phyloP scores from a whole-genome alignment of 2,113 vertebrate species.

The Equus quagga region DNA sequence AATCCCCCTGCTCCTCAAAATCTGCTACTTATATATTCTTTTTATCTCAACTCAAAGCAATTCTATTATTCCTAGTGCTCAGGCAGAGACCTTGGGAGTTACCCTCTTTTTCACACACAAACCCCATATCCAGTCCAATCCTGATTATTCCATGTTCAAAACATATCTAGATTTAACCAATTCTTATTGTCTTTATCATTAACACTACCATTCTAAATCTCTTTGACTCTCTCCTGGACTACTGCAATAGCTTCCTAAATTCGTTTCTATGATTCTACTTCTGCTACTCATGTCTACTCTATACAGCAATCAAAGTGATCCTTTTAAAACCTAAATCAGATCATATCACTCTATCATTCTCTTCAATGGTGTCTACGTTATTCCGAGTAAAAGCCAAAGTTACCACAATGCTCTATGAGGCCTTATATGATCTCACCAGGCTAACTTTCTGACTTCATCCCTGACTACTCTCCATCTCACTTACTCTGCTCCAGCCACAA shows the following conservation, averaged over 20 bases:
- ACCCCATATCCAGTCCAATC: background rate
- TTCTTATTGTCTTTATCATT: background rate
- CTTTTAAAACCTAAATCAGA: slow-evolving; percentile 22
- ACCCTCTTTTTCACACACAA: background rate
- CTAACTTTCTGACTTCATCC: background rate
- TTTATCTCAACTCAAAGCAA: background rate
- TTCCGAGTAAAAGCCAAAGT: slow-evolving; percentile 48
- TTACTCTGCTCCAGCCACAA: background rate
- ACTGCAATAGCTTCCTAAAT: background rate
- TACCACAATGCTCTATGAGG: background rate
- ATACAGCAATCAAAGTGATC: background rate
- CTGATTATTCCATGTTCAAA: background rate
- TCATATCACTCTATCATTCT: background rate
- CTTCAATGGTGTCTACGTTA: slow-evolving; percentile 8
- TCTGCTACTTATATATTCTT: background rate
- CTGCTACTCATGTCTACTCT: background rate
- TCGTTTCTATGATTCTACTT: slow-evolving; percentile 25
- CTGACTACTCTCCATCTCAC: background rate
- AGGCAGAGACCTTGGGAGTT: background rate
- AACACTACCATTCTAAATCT: background rate
- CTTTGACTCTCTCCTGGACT: background rate
- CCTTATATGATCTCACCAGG: background rate
- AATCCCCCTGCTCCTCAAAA: background rate
- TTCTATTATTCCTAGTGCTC: background rate
- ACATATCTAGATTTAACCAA: background rate